Conservation (phyloP, 2,888 invertebrate genomes). For the Galerucella nymphaeae region DNA sequence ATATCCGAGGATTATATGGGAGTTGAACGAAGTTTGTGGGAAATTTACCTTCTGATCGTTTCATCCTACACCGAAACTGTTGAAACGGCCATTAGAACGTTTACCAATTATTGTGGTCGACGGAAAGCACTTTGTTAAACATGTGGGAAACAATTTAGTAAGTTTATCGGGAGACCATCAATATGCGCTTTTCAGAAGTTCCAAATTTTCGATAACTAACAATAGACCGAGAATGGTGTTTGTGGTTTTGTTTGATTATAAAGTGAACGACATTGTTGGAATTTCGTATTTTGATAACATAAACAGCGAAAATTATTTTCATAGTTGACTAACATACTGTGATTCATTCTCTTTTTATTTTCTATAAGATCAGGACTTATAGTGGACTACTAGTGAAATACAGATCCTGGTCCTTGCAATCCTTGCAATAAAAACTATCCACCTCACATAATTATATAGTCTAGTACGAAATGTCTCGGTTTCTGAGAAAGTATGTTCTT, state of each 20-base stretch:
- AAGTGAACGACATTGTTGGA: too few species aligned
- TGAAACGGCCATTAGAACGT: slow-evolving; percentile 29
- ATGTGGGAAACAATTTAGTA: slow-evolving; percentile 10
- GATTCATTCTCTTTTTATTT: too few species aligned
- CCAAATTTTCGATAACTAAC: not conserved
- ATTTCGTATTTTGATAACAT: too few species aligned
- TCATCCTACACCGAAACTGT: slow-evolving; percentile 17
- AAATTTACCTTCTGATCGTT: slow-evolving; percentile 30
- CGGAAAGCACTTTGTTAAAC: slow-evolving; percentile 14
- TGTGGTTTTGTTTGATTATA: not conserved
- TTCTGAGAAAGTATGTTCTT: too few species aligned
- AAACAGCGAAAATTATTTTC: too few species aligned
- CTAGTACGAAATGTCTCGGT: too few species aligned
- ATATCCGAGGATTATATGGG: slow-evolving; percentile 27
- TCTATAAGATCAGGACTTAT: too few species aligned
- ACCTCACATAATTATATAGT: too few species aligned
- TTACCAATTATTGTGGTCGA: slow-evolving; percentile 27
- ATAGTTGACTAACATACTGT: too few species aligned
- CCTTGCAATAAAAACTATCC: too few species aligned
- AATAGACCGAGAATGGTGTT: not conserved
- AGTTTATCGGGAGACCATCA: slow-evolving; percentile 6
- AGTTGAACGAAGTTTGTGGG: slow-evolving; percentile 27
- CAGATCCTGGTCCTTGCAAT: too few species aligned
- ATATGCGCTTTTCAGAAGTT: not conserved
- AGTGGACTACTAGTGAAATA: too few species aligned